Evolutionary conservation across 2,113 vertebrate genomes (phyloP).

Genomic region (Pampusana beccarii): DNA sequence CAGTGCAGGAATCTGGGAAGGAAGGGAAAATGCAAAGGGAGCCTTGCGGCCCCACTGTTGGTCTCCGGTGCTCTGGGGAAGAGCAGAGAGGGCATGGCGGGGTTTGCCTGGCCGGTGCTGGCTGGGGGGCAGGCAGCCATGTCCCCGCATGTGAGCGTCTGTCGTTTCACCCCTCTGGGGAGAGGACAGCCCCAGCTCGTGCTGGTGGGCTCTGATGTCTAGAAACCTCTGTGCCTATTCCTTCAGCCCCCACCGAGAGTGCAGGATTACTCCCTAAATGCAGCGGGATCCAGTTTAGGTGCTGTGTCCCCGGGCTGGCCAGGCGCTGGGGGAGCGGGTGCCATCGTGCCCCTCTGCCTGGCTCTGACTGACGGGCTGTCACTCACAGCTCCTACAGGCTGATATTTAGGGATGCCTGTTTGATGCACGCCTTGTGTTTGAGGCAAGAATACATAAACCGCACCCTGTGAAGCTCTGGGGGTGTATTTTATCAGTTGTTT

Average conservation of each 20-base stretch:
- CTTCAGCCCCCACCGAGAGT: neutral
- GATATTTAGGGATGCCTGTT: neutral
- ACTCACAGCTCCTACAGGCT: neutral
- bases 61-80: neutral
- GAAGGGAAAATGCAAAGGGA: neutral
- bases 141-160: fast-evolving
- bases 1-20: neutral
- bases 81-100: neutral
- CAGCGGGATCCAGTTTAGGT: neutral
- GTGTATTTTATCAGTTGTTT: neutral
- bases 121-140: fast-evolving
- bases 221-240: neutral
- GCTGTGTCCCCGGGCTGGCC: neutral
- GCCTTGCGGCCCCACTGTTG: neutral
- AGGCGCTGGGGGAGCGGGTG: fast-evolving
- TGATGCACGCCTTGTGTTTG: neutral
- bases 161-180: neutral
- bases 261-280: neutral
- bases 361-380: neutral
- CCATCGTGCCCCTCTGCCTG: neutral
- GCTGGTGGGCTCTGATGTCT: neutral
- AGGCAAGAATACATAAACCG: neutral
- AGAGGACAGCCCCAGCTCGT: neutral
- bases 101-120: neutral
- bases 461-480: neutral